Percentiles rank a stretch among this genome's conserved stretches.
Evolutionary conservation across 2,797 vertebrate species (phyloP).

Genomic region (Anguilla marmorata): DNA sequence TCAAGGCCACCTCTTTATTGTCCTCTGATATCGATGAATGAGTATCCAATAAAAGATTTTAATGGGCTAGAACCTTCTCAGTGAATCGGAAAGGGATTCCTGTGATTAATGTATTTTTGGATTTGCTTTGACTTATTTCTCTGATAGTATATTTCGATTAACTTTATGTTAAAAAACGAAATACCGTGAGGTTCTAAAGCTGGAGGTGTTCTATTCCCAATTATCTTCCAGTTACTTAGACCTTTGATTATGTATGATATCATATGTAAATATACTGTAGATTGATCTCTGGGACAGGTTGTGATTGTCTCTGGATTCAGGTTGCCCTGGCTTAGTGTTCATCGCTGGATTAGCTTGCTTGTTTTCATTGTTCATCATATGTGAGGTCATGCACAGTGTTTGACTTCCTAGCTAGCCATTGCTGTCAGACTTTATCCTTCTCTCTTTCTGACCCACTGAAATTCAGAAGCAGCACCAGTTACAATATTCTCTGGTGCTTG

Average conservation of each 20-base stretch:
- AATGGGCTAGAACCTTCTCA: neutral
- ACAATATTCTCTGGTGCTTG: neutral
- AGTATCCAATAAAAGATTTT: neutral
- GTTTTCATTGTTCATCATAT: neutral
- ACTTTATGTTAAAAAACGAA: neutral
- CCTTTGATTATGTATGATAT: neutral
- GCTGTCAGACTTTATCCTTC: neutral
- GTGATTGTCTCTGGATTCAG: neutral
- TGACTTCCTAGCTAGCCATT: neutral
- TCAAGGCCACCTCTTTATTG: neutral
- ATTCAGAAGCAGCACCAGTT: neutral
- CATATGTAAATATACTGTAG: neutral
- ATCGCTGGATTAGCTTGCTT: neutral
- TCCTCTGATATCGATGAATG: neutral
- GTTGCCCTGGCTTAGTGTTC: neutral
- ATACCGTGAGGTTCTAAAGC: neutral
- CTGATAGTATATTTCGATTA: neutral
- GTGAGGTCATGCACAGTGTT: neutral
- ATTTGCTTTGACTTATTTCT: neutral
- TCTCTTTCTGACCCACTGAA: neutral
- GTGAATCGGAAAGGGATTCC: neutral
- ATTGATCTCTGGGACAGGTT: neutral
- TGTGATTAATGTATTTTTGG: neutral
- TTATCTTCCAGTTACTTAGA: neutral
- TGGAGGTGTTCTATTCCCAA: neutral